Conservation (phyloP, 2,888 invertebrate genomes). For the Lucinisca nassula region DNA sequence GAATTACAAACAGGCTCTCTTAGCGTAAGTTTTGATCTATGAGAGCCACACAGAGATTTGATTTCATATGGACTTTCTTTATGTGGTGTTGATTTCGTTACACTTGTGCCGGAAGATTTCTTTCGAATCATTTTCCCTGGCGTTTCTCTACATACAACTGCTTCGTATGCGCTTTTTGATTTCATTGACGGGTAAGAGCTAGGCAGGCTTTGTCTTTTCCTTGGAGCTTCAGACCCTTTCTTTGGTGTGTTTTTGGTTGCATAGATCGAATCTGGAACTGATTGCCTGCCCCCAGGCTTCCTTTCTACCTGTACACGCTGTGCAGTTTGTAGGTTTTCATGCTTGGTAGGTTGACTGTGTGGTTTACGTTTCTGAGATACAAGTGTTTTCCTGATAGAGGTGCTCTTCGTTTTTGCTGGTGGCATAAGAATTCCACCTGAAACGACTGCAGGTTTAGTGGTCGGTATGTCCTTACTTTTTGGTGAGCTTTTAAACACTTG, state of each 20-base stretch:
- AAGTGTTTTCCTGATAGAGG: no score
- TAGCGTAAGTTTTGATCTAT: constrained; percentile 45
- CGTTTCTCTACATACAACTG: neutral
- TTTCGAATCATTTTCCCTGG: neutral
- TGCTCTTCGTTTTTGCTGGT: no score
- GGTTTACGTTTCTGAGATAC: no score
- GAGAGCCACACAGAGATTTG: constrained; percentile 58
- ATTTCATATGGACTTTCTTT: constrained; percentile 41
- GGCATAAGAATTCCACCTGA: no score
- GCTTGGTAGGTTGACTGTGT: no score
- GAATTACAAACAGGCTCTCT: neutral
- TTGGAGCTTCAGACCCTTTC: neutral
- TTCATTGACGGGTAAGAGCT: no score
- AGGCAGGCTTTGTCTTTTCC: neutral
- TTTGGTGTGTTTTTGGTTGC: neutral
- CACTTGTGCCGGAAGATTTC: neutral
- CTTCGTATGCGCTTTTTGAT: neutral
- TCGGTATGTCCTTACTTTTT: no score
- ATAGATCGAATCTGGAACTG: neutral
- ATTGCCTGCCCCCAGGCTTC: neutral
- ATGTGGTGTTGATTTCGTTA: no score
- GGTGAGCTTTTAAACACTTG: no score
- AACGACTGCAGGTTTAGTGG: no score
- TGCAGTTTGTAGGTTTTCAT: no score
- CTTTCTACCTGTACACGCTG: neutral